Conservation (phyloP, 2,888 invertebrate species). For the Lasioglossum lativentre region DNA sequence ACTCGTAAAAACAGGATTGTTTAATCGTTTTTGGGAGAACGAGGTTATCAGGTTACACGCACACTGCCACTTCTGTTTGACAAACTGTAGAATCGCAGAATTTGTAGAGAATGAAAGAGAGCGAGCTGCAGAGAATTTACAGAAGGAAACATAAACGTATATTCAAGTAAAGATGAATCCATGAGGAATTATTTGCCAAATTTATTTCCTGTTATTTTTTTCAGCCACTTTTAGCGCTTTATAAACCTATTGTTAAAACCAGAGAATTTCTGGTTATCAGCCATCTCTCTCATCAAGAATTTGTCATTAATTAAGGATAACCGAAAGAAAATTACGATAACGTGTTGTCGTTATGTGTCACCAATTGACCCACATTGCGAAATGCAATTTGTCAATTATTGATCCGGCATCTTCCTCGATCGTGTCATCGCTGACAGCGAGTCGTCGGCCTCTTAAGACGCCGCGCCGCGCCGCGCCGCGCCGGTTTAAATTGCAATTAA, state of each 20-base stretch:
- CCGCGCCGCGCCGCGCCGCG: no score
- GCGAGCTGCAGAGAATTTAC: not conserved
- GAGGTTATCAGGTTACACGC: not conserved
- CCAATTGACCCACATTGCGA: constrained; percentile 63
- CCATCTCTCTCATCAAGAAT: constrained; percentile 34
- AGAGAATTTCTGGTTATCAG: constrained; percentile 35
- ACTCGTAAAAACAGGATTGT: not conserved
- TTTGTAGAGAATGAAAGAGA: not conserved
- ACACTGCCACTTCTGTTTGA: not conserved
- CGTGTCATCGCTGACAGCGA: constrained; percentile 40
- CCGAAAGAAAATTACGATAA: constrained; percentile 56
- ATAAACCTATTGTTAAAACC: not conserved
- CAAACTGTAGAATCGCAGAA: not conserved
- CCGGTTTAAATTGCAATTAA: constrained; percentile 50
- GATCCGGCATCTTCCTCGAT: constrained; percentile 51
- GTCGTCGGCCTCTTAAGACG: constrained; percentile 46
- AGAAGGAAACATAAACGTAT: not conserved
- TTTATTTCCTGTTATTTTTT: not conserved
- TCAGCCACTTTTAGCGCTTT: not conserved
- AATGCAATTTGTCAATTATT: constrained; percentile 66
- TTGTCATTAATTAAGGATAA: constrained; percentile 63
- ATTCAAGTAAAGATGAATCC: not conserved
- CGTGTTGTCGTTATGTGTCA: constrained; percentile 43
- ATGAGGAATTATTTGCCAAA: no score
- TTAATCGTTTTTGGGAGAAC: not conserved